These are phyloP conservation scores for Callocephalon fimbriatum DNA, from an alignment of 2,113 vertebrate genomes.

Conservation along the genomic window DNA sequence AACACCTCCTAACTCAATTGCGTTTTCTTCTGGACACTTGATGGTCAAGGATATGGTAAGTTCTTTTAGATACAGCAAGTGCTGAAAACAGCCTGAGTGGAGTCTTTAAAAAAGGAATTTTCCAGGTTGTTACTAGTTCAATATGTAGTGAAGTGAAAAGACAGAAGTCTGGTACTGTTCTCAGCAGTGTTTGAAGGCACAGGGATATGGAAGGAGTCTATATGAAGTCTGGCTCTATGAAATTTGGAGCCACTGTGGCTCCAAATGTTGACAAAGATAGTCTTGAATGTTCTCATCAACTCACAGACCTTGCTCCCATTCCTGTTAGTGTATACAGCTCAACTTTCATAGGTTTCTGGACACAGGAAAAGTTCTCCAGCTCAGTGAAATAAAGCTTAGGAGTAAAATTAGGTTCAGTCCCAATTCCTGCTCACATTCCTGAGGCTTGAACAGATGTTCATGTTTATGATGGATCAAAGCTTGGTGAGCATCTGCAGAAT, in stretches of 20 bases:
- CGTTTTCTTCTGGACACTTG: conserved; percentile 93
- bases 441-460: conserved; percentile 34
- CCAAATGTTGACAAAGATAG: not conserved
- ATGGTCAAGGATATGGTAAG: conserved; percentile 97
- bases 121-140: not conserved
- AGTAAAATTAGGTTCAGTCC: conserved; percentile 9
- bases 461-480: conserved; percentile 58
- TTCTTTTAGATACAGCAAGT: not conserved
- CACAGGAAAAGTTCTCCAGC: not conserved
- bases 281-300: not conserved
- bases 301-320: not conserved
- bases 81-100: not conserved
- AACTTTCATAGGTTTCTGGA: not conserved
- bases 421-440: conserved; percentile 30
- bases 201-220: not conserved
- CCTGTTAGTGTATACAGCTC: not conserved
- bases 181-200: not conserved
- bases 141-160: not conserved
- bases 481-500: conserved; percentile 34
- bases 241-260: not conserved
- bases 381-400: not conserved
- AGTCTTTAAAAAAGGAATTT: not conserved
- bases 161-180: not conserved
- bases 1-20: conserved; percentile 97
- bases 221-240: not conserved